These are phyloP conservation scores for Gnathonemus longibarbis DNA, from an alignment of 2,113 vertebrate genomes.

Conservation along the genomic window DNA sequence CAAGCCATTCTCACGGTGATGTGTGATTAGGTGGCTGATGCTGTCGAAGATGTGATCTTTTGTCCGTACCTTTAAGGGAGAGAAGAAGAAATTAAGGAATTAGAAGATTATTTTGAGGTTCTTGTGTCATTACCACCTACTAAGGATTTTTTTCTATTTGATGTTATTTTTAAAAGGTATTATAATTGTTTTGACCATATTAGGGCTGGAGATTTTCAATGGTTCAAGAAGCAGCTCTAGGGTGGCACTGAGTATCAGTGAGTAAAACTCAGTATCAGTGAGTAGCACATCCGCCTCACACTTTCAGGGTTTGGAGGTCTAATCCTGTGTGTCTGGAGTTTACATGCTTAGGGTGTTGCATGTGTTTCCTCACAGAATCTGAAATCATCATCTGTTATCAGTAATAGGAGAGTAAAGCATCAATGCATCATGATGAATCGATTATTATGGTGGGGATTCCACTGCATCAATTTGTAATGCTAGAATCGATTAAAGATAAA, in stretches of 20 bases:
- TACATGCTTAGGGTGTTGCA: too few species aligned
- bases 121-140: not conserved
- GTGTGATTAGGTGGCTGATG: conserved; percentile 91
- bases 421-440: too few species aligned
- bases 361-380: too few species aligned
- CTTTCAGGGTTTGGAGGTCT: too few species aligned
- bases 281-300: not conserved
- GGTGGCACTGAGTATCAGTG: not conserved
- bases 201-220: not conserved
- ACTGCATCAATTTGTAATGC: too few species aligned
- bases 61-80: conserved; percentile 77
- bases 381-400: too few species aligned
- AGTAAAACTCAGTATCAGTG: not conserved
- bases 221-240: not conserved
- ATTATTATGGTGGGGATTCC: too few species aligned
- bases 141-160: not conserved
- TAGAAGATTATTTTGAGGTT: not conserved
- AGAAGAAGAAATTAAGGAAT: conserved; percentile 15
- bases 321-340: too few species aligned
- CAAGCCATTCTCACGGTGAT: conserved; percentile 89
- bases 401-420: too few species aligned
- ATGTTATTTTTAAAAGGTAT: not conserved
- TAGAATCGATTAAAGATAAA: too few species aligned
- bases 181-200: not conserved
- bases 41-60: conserved; percentile 95